Evolutionary conservation across 2,888 invertebrate genomes (phyloP), one percentile per base, ranked within the genome.

Genomic region (Thysanoteuthis rhombus): DNA sequence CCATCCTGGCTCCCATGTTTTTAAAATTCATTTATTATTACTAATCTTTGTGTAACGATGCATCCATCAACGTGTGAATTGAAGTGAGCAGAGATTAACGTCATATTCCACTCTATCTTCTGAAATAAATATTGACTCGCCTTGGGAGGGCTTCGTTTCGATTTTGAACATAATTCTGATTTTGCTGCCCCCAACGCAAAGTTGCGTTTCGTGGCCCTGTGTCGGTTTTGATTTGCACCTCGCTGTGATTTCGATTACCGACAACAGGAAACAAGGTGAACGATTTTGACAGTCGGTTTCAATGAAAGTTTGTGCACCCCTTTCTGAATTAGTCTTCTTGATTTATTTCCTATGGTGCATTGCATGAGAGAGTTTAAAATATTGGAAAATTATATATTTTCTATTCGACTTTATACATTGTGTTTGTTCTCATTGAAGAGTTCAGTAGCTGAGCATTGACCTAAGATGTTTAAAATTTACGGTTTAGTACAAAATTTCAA

Each of bases 211-310:
- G n/a, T 16, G n/a, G n/a, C 75, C 75, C n/a, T 16, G 16, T 36
- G 75, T 75, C 75, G 75, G 75, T 75, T 75, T n/a, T 75, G n/a
- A n/a, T n/a, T 75, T 75, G 75, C 75, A 75, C 75, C 75, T 75
- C 75, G 75, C 75, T 75, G 75, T 75, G 75, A 75, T 75, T 75
- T 75, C 75, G 75, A 75, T 75, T 75, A 75, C n/a, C 16, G 75
- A 75, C 75, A 12, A 36, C 75, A n/a, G 75, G n/a, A 16, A 75
- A 75, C n/a, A 3, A 75, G 75, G 75, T n/a, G 19, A 75, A 36
- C 12, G n/a, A 36, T 75, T n/a, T 36, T 75, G 75, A 75, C 75
- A 19, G 75, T n/a, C 4, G n/a, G 1, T n/a, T 75, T 36, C 3
- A 75, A 75, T 4, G 36, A 25, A 75, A 36, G 36, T 1, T n/a